phyloP scores from a whole-genome alignment of 23 tunicate species.

The Halocynthia aurantium region DNA sequence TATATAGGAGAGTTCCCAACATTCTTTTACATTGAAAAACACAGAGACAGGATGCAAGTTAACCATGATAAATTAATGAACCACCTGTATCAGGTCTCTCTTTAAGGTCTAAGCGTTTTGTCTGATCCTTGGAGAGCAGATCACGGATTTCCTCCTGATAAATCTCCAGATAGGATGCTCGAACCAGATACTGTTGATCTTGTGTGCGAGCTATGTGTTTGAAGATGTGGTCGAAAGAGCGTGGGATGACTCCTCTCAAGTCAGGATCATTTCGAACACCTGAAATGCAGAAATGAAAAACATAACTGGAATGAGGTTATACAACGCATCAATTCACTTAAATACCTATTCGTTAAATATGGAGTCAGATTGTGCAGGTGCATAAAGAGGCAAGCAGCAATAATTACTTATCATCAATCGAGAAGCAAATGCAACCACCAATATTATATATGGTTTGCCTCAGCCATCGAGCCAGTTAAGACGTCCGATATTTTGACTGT shows the following conservation, averaged over 20 bases:
- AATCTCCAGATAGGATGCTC: constrained; percentile 93
- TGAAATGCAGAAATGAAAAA: background rate
- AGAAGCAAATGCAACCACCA: background rate
- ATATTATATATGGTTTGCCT: background rate
- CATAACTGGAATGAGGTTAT: background rate
- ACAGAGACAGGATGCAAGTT: background rate
- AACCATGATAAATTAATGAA: background rate
- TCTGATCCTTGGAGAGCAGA: constrained; percentile 87
- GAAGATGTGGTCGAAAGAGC: constrained; percentile 94
- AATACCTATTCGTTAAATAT: no score
- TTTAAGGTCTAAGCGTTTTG: constrained; percentile 72
- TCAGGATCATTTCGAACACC: constrained; percentile 80
- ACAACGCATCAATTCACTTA: background rate
- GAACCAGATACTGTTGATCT: constrained; percentile 87
- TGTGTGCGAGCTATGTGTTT: constrained; percentile 93
- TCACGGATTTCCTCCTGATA: constrained; percentile 95
- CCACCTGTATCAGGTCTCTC: constrained; percentile 97
- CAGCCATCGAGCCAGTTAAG: background rate
- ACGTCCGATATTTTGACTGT: no score
- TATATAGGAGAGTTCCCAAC: no score
- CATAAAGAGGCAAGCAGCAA: no score
- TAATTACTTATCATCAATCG: no score
- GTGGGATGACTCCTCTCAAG: constrained; percentile 88
- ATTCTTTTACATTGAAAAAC: no score
- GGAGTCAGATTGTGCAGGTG: no score